Conservation (phyloP, 2,113 vertebrate genomes). For the Pollimyrus isidori region DNA sequence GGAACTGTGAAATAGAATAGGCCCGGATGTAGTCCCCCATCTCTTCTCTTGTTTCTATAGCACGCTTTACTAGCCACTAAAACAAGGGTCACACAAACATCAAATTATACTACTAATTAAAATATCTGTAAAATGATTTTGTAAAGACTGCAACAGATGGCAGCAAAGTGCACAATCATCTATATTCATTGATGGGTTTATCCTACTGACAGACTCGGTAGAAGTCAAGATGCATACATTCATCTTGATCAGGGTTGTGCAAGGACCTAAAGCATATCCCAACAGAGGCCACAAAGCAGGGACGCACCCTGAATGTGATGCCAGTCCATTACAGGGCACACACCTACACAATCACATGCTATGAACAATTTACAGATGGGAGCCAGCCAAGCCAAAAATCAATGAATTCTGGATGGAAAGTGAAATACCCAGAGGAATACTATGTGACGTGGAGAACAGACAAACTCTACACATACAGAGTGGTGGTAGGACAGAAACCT, state of each 20-base stretch:
- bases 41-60: constrained; percentile 93
- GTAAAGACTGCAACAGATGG: not conserved
- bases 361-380: not conserved
- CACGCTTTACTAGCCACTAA: constrained; percentile 94
- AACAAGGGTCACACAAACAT: constrained; percentile 16
- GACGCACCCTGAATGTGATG: not conserved
- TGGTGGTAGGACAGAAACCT: not conserved
- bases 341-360: not conserved
- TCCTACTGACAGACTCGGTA: not conserved
- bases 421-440: not conserved
- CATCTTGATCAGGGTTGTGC: not conserved
- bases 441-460: not conserved
- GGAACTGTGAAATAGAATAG: constrained; percentile 90
- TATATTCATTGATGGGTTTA: not conserved
- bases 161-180: not conserved
- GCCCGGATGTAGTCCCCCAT: constrained; percentile 92
- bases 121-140: not conserved
- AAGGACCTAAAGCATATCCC: not conserved
- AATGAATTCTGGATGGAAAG: not conserved
- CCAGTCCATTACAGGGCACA: not conserved
- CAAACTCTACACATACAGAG: not conserved
- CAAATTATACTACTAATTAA: not conserved
- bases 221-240: not conserved
- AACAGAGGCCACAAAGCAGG: not conserved
- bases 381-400: not conserved